Evolutionary conservation across 2,113 vertebrate species (phyloP), one percentile per base, ranked within the genome.

Genomic region (Caranx ignobilis): DNA sequence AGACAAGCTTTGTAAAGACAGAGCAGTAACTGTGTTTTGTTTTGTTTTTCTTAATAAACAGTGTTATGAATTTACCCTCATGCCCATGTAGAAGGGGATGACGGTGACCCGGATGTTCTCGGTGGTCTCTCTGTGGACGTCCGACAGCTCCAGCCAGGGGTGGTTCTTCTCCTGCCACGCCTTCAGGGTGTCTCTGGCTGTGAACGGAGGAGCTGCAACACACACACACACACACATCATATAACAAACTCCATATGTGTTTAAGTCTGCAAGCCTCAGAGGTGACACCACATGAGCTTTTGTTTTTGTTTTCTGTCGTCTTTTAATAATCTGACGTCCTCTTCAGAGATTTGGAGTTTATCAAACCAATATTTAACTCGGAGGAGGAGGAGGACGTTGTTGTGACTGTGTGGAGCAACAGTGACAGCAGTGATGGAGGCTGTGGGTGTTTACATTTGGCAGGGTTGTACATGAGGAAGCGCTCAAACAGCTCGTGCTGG

Each of bases 161-260:
- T 99, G 98, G 91, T 99, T 99, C 94, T 99, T 99, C 91, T 99
- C 97, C 92, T 99, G 98, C 98, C 98, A 99, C 0, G 98, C 98
- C 87, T 96, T 96, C 72, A 99, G 91, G 0, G 98, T 99, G 81
- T 99, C 98, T 82, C 97, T 95, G 16, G 97, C 93, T 73, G 95
- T 94, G 93, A 99, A 99, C 0, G 97, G 97, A 65, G 98, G 97
- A 50, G 95, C 97, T 96, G 31, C 32, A 65, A 52, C 57, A 10
- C 50, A 64, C 12, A 69, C 31, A 41, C 11, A 34, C 34, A 80
- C 11, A 56, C 6, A 43, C 10, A 35, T 26, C 34, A 26, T 26
- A 26, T 26, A 26, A n/a, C n/a, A n/a, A n/a, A n/a, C n/a, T n/a
- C n/a, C n/a, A n/a, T n/a, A n/a, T n/a, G n/a, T n/a, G n/a, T n/a